phyloP scores from a whole-genome alignment of 2,888 invertebrate genomes.

The Melieria crassipennis region DNA sequence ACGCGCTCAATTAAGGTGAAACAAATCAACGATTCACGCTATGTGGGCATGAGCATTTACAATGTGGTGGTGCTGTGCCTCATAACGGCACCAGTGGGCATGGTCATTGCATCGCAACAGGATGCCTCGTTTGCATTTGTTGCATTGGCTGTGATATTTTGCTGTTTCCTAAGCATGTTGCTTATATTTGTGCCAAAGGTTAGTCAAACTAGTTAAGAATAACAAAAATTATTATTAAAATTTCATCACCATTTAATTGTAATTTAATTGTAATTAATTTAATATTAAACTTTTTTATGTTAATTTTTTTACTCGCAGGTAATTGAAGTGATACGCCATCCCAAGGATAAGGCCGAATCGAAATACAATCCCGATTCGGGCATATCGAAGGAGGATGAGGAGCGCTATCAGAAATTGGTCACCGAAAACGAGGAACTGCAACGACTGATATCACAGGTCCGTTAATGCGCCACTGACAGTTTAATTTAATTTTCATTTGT shows the following conservation, averaged over 20 bases:
- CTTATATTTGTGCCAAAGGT: conserved; percentile 98
- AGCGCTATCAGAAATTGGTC: conserved; percentile 90
- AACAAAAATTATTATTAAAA: background rate
- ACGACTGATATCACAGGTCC: conserved; percentile 91
- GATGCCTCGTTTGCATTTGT: conserved; percentile 98
- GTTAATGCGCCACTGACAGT: background rate
- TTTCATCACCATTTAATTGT: background rate
- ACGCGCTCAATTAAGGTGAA: conserved; percentile 96
- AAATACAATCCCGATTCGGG: conserved; percentile 86
- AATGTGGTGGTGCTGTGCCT: conserved; percentile 98
- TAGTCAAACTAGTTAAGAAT: conserved; percentile 44
- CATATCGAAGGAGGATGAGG: conserved; percentile 91
- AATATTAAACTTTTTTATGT: background rate
- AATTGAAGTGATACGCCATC: conserved; percentile 89
- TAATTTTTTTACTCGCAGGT: conserved; percentile 67
- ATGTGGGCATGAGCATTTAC: conserved; percentile 99
- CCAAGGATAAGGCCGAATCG: conserved; percentile 86
- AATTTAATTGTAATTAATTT: background rate
- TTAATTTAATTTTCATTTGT: background rate
- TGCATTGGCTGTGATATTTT: conserved; percentile 95
- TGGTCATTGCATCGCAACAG: conserved; percentile 97
- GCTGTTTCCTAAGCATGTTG: conserved; percentile 98
- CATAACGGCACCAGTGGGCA: conserved; percentile 96
- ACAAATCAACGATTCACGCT: conserved; percentile 97
- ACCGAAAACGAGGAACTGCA: conserved; percentile 97